A percentile compares a stretch with the other conserved stretches of the same genome.
Evolutionary conservation across 2,113 vertebrate species (phyloP).

Genomic region (Candoia aspera): DNA sequence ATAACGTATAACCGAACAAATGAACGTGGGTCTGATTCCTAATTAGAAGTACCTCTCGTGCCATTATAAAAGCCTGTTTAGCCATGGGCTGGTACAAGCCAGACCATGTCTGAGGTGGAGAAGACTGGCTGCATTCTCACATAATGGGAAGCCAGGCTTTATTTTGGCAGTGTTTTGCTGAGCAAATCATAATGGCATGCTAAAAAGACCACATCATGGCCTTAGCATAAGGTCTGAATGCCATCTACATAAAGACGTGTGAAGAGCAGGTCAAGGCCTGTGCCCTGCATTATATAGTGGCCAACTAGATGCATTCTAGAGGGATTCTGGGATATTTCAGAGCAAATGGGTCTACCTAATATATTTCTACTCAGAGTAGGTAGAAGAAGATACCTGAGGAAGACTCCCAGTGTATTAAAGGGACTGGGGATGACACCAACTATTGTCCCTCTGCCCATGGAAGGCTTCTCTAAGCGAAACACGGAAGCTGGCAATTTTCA

Average conservation of each 20-base stretch:
- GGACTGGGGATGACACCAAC: not conserved
- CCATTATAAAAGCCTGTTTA: not conserved
- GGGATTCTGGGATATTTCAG: not conserved
- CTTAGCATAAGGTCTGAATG: not conserved
- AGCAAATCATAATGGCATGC: not conserved
- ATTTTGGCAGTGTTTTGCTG: not conserved
- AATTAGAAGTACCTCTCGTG: not conserved
- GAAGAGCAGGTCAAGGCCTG: not conserved
- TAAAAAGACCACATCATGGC: not conserved
- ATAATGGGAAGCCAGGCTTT: not conserved
- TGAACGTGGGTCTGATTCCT: not conserved
- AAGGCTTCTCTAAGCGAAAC: not conserved
- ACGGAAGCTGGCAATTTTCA: not conserved
- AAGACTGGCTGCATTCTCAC: too few relatives aligned
- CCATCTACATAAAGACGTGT: not conserved
- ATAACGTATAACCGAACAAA: not conserved
- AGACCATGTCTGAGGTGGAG: too few relatives aligned
- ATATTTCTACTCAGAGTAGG: not conserved
- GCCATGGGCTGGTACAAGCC: not conserved
- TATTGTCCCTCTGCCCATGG: not conserved
- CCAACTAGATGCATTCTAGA: not conserved
- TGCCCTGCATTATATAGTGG: not conserved
- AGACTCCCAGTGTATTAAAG: not conserved
- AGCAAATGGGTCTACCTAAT: not conserved
- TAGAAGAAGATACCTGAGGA: not conserved